Evolutionary conservation across 2,113 vertebrate genomes (phyloP).

Genomic region (Oreochromis aureus): DNA sequence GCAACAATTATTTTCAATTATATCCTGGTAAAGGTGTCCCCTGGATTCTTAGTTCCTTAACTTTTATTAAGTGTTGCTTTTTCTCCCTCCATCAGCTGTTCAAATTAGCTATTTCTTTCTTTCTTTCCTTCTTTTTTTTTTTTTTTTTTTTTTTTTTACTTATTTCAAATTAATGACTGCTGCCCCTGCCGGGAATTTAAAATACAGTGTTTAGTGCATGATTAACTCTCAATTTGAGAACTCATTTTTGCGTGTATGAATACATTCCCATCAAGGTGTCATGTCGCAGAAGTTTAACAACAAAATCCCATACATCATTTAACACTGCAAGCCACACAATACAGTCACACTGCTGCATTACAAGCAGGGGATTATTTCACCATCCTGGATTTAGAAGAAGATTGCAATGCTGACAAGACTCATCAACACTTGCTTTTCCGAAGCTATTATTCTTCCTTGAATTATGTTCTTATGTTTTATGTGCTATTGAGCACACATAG

Average conservation of each 20-base stretch:
- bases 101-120: neutral
- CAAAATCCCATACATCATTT: conserved; percentile 17
- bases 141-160: neutral
- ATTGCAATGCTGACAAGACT: conserved; percentile 4
- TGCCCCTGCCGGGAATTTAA: neutral
- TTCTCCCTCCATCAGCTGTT: neutral
- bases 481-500: neutral
- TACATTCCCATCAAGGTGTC: neutral
- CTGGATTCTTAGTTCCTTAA: neutral
- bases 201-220: neutral
- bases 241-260: neutral
- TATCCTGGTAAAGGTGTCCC: neutral
- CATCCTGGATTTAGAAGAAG: conserved; percentile 8
- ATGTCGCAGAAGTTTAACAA: conserved; percentile 17
- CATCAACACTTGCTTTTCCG: neutral
- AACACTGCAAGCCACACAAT: conserved; percentile 1
- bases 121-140: neutral
- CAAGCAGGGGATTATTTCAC: conserved; percentile 28
- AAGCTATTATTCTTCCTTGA: neutral
- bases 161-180: neutral
- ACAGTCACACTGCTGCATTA: conserved; percentile 5
- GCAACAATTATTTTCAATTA: neutral
- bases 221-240: neutral
- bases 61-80: neutral
- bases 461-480: neutral